Base-by-base conservation (phyloP, 2,113 vertebrate species). In the Tupaia tana region DNA sequence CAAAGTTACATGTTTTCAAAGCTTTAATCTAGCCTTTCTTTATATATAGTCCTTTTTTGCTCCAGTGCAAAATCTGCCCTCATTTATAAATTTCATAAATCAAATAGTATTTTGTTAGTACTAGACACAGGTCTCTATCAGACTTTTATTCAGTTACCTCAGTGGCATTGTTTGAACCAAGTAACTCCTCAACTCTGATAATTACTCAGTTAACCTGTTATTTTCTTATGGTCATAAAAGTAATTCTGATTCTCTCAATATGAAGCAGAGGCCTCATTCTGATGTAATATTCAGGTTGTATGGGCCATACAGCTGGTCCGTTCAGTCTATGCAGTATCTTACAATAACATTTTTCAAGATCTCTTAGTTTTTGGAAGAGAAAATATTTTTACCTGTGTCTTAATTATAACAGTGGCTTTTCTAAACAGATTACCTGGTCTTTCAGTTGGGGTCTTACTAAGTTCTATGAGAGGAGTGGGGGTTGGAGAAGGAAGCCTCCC, bases 81-180 rank as follows among this genome's bases (percentile, higher is more conserved):
- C 0, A 2, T 92, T 69, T 74, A 43, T 91, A 78, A 63, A n/a
- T 75, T 85, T 81, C 69, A 9, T 43, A 43, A 75, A 22, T 94
- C 77, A 88, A 92, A 85, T 24, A 61, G 6, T 83, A n/a, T 88
- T 93, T 85, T 73, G 16, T 61, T 89, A 84, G 78, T 80, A 25
- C 13, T 84, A 19, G 18, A n/a, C 14, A 58, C 34, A 29, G 9
- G 5, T 83, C 27, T 90, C 31, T 63, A 90, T 58, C 71, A 94
- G 84, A 27, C 34, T 69, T 59, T 84, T 71, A 71, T 52, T 86
- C 80, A 64, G 7, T 92, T 92, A 85, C 59, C 7, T 61, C 89
- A 90, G 19, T 91, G 67, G 25, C 25, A 54, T 89, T 91, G 18
- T 89, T n/a, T 59, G 91, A 89, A 73, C 25, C 27, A 93, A 87